Percentiles rank a stretch among this genome's conserved stretches.
These are phyloP conservation scores for Sycophila texana DNA, from an alignment of 2,888 invertebrate species.

Conservation along the genomic window DNA sequence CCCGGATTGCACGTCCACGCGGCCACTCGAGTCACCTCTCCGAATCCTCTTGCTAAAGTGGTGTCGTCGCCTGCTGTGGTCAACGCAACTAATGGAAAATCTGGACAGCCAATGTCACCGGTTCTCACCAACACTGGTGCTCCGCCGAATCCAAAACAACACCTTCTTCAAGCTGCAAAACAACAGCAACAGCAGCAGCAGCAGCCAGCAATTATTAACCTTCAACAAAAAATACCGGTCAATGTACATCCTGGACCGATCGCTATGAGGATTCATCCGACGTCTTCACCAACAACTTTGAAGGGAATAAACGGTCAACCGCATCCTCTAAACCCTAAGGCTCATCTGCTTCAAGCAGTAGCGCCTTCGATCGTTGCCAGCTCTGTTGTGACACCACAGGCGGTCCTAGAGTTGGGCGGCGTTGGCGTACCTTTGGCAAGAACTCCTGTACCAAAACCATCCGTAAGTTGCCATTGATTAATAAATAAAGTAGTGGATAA, in stretches of 20 bases:
- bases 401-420: conserved; percentile 75
- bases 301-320: conserved; percentile 71
- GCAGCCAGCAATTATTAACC: conserved; percentile 69
- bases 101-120: conserved; percentile 72
- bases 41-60: conserved; percentile 67
- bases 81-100: conserved; percentile 64
- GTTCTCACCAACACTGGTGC: conserved; percentile 67
- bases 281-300: conserved; percentile 65
- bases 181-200: conserved; percentile 67
- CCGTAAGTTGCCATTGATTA: conserved; percentile 46
- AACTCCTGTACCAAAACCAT: conserved; percentile 66
- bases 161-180: conserved; percentile 76
- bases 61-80: conserved; percentile 59
- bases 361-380: conserved; percentile 76
- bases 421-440: conserved; percentile 71
- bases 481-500: not conserved
- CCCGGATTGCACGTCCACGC: conserved; percentile 70
- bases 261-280: conserved; percentile 66
- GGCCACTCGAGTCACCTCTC: conserved; percentile 66
- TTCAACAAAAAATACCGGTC: conserved; percentile 69
- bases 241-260: conserved; percentile 67
- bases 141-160: conserved; percentile 75
- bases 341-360: conserved; percentile 74
- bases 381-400: conserved; percentile 77
- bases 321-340: conserved; percentile 74